Conservation (phyloP, 1,140 invertebrate species). For the Helicoverpa zea region DNA sequence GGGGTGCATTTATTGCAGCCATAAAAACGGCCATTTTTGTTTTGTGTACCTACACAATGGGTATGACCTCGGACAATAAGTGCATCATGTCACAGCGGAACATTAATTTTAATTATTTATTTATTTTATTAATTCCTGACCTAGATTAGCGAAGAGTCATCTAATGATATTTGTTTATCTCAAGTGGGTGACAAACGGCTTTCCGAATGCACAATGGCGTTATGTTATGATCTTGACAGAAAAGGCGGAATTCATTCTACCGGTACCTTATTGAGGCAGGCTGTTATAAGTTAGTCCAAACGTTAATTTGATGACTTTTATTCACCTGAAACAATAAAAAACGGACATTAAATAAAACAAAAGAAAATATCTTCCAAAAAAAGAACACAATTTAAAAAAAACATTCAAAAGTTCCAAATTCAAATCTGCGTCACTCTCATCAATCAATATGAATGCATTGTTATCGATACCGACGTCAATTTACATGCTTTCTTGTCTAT, state of each 20-base stretch:
- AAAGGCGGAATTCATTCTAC: no score
- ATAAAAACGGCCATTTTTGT: constrained; percentile 64
- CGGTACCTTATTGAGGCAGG: neutral
- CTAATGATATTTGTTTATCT: neutral
- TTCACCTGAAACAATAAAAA: constrained; percentile 2
- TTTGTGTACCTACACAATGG: constrained; percentile 48
- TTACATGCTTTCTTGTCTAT: neutral
- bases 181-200: no score
- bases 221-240: no score
- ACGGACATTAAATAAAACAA: neutral
- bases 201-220: no score
- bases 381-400: no score
- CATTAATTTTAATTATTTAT: neutral
- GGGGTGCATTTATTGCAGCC: constrained; percentile 57
- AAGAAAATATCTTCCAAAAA: neutral
- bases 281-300: no score
- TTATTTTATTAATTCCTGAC: neutral
- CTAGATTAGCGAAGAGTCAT: neutral
- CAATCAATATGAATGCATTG: neutral
- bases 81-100: neutral
- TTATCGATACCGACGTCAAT: constrained; percentile 8
- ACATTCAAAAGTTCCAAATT: no score
- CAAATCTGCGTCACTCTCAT: neutral
- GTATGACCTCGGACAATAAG: constrained; percentile 16
- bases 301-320: neutral